Base-by-base conservation (phyloP, 2,888 invertebrate genomes). In the Aspidiotus rigidus region DNA sequence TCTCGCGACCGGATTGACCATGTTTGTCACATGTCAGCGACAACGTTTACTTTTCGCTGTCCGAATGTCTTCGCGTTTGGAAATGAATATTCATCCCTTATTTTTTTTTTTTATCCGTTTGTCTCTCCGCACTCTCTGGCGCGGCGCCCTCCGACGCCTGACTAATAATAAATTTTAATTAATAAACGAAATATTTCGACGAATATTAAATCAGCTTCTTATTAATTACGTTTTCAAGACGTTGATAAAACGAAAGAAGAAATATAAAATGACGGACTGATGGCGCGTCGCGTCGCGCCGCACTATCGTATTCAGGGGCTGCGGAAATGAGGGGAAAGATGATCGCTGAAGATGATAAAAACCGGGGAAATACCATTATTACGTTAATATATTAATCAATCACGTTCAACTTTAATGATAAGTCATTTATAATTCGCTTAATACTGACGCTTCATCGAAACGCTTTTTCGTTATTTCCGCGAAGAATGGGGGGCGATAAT, bases 371-470 rank as follows among this genome's bases (percentile, higher is more conserved):
- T 64, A 64, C 64, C 41, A 64, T 64, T 64, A 64, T 64, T 64
- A 57, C 64, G 64, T 64, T 64, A 64, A 64, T 64, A 64, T 64
- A 64, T 42, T 64, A 64, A 64, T 64, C 64, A 64, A 64, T 64
- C 64, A 64, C 53, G 64, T 64, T 64, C 64, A 64, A 57, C 64
- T 64, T 64, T 64, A 64, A 64, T 64, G 64, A 64, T 64, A 64
- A 64, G 64, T 64, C 64, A 64, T 64, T 64, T 64, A 64, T 64
- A 64, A 64, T 64, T 64, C 57, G 64, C 64, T 64, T 64, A 64
- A 57, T 55, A 64, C 57, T 10, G 44, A 64, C 64, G 64, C 64
- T 28, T n/a, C 64, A 55, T 64, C 64, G 57, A 57, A 56, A 64
- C 60, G 39, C 11, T 60, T 28, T 17, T n/a, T 49, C 54, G 49